phyloP scores from a whole-genome alignment of 1,140 invertebrate species.

The Drosophila pseudoobscura region DNA sequence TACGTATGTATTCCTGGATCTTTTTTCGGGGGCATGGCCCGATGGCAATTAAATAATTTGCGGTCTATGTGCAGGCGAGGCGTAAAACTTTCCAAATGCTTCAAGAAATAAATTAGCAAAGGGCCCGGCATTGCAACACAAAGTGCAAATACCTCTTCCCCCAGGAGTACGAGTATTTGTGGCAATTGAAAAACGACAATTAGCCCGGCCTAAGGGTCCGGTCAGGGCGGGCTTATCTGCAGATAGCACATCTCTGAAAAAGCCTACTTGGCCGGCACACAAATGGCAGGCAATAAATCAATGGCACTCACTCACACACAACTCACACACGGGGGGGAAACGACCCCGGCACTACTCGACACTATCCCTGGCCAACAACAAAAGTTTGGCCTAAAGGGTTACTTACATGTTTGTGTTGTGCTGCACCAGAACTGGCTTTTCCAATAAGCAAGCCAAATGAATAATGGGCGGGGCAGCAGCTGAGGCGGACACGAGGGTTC shows the following conservation, averaged over 20 bases:
- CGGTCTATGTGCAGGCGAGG: conserved; percentile 63
- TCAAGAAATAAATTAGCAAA: conserved; percentile 62
- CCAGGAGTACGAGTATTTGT: conserved; percentile 30
- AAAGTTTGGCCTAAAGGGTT: conserved; percentile 15
- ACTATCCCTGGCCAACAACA: conserved; percentile 12
- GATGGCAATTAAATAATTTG: conserved; percentile 79
- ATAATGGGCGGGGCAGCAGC: background rate
- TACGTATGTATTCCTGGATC: background rate
- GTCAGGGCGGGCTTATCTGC: conserved; percentile 65
- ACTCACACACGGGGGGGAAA: background rate
- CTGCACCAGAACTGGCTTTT: conserved; percentile 23
- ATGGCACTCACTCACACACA: conserved; percentile 31
- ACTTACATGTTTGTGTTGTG: conserved; percentile 39
- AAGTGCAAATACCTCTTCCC: conserved; percentile 41
- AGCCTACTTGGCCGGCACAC: conserved; percentile 44
- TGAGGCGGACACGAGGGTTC: conserved; percentile 1
- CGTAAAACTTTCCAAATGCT: conserved; percentile 58
- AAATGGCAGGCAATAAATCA: conserved; percentile 74
- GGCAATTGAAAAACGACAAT: conserved; percentile 79
- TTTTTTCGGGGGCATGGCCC: conserved; percentile 32
- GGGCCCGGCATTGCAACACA: conserved; percentile 25
- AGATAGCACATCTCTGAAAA: conserved; percentile 53
- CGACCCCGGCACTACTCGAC: conserved; percentile 5
- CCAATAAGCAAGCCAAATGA: conserved; percentile 22
- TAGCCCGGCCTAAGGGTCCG: conserved; percentile 62